Base-by-base conservation (phyloP, 2,797 vertebrate genomes). In the Eospalax fontanierii region DNA sequence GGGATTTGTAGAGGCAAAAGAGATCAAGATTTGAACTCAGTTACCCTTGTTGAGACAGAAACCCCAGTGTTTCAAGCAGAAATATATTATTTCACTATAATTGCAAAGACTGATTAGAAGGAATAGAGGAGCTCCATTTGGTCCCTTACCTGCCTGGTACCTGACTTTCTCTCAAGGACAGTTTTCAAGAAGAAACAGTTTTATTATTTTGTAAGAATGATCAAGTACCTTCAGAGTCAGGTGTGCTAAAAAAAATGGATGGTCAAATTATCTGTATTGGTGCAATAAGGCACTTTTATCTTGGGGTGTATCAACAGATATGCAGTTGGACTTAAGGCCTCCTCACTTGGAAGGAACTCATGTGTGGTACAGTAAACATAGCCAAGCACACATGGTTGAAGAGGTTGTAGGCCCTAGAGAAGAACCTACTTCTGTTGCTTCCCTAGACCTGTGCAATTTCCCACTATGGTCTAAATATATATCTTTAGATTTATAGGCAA, bases 151-250 rank as follows among this genome's bases (percentile, higher is more conserved):
- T 71, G 26, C 28, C 26, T 73, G 50, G 14, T 12, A 80, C 35
- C 68, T 57, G 70, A n/a, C 6, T 87, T 26, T n/a, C 50, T 40
- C 33, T 95, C 65, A 86, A 75, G 89, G 95, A 59, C 57, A 89
- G 3, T 71, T 70, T 93, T 92, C 86, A 79, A 66, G 54, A 93
- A 68, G 43, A 95, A 95, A 87, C 14, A 73, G 46, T 10, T 82
- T 78, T 90, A 86, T 94, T n/a, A 30, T 71, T 96, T 93, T 50
- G 15, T 79, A 83, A 96, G 65, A 91, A 94, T 66, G 38, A 86
- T 61, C 50, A 80, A 74, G 50, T 54, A 12, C 50, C 50, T 54
- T 54, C 50, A 54, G 50, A 54, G 50, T 54, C 50, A 26, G 59
- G 71, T 19, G 30, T 40, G 26, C 22, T 43, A 7, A 33, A 38